Percentiles rank a stretch among this genome's conserved stretches.
Conservation (phyloP, 2,113 vertebrate genomes). For the Lophius piscatorius region DNA sequence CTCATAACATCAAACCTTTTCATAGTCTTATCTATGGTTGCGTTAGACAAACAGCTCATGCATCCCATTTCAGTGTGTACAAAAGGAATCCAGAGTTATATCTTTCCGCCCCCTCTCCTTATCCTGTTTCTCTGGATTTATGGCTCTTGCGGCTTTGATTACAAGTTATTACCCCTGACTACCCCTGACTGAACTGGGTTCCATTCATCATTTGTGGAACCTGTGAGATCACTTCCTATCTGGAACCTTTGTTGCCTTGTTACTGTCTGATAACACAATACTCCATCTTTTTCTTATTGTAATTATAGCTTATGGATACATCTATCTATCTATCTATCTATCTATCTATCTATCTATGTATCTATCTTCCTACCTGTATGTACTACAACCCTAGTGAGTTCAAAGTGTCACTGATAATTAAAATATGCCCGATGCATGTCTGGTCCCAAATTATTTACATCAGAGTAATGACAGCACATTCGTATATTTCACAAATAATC, state of each 20-base stretch:
- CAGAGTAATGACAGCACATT: too few species aligned
- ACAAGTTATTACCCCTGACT: constrained; percentile 65
- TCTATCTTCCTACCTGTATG: too few species aligned
- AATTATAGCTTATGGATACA: not conserved
- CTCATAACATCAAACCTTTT: constrained; percentile 10
- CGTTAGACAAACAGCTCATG: constrained; percentile 22
- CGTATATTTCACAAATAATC: too few species aligned
- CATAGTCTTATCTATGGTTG: not conserved
- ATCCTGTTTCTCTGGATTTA: constrained; percentile 23
- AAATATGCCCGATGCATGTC: too few species aligned
- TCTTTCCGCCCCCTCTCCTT: constrained; percentile 5
- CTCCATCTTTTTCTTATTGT: constrained; percentile 25
- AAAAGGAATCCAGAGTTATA: constrained; percentile 28
- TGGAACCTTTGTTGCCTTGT: constrained; percentile 53
- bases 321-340: too few species aligned
- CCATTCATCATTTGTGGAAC: constrained; percentile 62
- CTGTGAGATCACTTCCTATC: constrained; percentile 65
- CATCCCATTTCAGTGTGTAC: constrained; percentile 14
- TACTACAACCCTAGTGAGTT: too few species aligned
- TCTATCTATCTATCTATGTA: too few species aligned
- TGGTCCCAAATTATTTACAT: too few species aligned
- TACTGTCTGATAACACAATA: constrained; percentile 38
- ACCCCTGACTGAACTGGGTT: too few species aligned
- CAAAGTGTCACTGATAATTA: too few species aligned
- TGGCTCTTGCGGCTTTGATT: constrained; percentile 68